Conservation (phyloP, 2,797 vertebrate genomes). For the Muscicapa comitata region DNA sequence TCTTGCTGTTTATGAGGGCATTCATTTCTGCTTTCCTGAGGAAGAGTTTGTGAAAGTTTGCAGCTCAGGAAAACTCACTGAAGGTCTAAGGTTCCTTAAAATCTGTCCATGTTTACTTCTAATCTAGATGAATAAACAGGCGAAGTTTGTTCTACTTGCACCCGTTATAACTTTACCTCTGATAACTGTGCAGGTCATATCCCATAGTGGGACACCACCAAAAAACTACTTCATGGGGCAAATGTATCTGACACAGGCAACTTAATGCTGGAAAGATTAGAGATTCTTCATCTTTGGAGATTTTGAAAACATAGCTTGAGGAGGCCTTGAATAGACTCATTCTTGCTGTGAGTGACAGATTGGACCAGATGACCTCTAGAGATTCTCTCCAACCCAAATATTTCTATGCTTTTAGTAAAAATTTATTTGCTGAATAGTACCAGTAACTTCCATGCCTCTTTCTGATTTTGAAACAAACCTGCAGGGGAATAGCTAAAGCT, state of each 20-base stretch:
- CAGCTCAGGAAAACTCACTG: not conserved
- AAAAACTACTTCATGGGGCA: not conserved
- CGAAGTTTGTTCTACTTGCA: not conserved
- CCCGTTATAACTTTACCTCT: not conserved
- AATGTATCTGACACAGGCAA: not conserved
- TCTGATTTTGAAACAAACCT: not conserved
- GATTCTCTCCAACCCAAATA: not conserved
- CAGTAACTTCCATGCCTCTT: not conserved
- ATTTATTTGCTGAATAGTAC: not conserved
- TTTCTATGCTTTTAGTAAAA: not conserved
- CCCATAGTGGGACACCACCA: accelerated
- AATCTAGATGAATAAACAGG: not conserved
- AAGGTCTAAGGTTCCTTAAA: not conserved
- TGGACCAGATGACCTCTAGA: not conserved
- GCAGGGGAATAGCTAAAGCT: not conserved
- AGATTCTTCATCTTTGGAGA: not conserved
- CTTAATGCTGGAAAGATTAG: accelerated
- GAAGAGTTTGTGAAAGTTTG: not conserved
- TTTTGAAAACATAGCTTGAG: not conserved
- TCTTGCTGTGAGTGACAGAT: not conserved
- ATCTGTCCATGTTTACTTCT: not conserved
- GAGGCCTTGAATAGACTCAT: not conserved
- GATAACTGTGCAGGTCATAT: not conserved
- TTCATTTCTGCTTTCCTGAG: not conserved
- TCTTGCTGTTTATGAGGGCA: not conserved